Evolutionary conservation across 2,888 invertebrate genomes (phyloP), one percentile per base, ranked within the genome.

Genomic region (Lepidochitona cinerea): DNA sequence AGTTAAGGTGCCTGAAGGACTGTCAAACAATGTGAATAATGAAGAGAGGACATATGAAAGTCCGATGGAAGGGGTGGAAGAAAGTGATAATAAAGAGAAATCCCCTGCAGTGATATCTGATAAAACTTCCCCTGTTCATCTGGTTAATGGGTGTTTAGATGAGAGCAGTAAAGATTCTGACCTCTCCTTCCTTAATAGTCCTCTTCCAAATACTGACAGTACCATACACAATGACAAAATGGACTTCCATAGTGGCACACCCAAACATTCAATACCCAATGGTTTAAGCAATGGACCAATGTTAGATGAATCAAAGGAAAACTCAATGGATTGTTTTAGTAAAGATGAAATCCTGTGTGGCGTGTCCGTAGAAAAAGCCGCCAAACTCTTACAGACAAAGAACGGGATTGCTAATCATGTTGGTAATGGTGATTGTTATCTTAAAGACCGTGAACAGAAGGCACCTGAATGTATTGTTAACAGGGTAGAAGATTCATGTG

Each of bases 141-240:
- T 41, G 49, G 26, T 64, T 18, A 64, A 64, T 64, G 64, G 64
- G 14, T 64, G 64, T 26, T 18, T 33, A 18, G 64, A 64, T 26
- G 64, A 64, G 64, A 64, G 64, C 33, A 64, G 64, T 64, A 26
- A 64, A 18, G 64, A 64, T 3, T 64, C 64, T 64, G 64, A 64
- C 33, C 26, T 64, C 29, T 64, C 49, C 49, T 49, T n/a, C 49
- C 18, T 49, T 23, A 49, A 49, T 23, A 49, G 49, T 7, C 49
- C 49, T 7, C 49, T 23, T 49, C 3, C 49, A 49, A 18, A 49
- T 7, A 2, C 23, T 18, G 49, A 49, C 23, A 49, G 23, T 49
- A 23, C n/a, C 23, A 49, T n/a, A 23, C 49, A 49, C 49, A 49
- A 49, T 49, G 49, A 49, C 49, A 49, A 23, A 7, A 18, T 49